A percentile compares a stretch with the other conserved stretches of the same genome.
phyloP scores from a whole-genome alignment of 2,797 vertebrate genomes.

The Sebastes paucispinis region DNA sequence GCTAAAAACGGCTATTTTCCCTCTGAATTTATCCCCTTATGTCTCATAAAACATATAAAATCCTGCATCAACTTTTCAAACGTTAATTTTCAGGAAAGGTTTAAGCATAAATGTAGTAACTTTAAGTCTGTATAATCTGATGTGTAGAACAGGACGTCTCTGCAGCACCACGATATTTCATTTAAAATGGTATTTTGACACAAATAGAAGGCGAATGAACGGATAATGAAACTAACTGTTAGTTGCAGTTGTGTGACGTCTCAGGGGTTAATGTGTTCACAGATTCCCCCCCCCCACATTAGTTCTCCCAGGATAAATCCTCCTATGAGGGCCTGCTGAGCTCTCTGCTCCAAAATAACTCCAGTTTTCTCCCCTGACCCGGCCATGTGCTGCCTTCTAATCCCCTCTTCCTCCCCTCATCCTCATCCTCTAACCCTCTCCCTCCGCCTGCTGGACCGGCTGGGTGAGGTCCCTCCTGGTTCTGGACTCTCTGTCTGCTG shows the following conservation, averaged over 20 bases:
- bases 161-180: too few species aligned
- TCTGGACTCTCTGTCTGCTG: slow-evolving; percentile 31
- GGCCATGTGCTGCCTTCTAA: slow-evolving; percentile 38
- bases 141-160: too few species aligned
- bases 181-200: too few species aligned
- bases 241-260: background rate
- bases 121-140: too few species aligned
- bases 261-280: slow-evolving; percentile 51
- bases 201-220: background rate
- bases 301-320: slow-evolving; percentile 44
- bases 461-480: slow-evolving; percentile 24
- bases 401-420: slow-evolving; percentile 40
- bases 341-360: slow-evolving; percentile 56
- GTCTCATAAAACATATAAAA: too few species aligned
- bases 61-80: too few species aligned
- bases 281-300: slow-evolving; percentile 31
- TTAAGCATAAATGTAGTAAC: too few species aligned
- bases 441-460: slow-evolving; percentile 26
- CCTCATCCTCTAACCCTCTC: slow-evolving; percentile 1
- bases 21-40: too few species aligned
- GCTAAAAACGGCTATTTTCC: too few species aligned
- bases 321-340: slow-evolving; percentile 43
- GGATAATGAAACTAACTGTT: background rate
- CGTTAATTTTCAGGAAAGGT: too few species aligned
- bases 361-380: slow-evolving; percentile 31